Conservation (phyloP, 2,888 invertebrate species). For the Ophraella communa region DNA sequence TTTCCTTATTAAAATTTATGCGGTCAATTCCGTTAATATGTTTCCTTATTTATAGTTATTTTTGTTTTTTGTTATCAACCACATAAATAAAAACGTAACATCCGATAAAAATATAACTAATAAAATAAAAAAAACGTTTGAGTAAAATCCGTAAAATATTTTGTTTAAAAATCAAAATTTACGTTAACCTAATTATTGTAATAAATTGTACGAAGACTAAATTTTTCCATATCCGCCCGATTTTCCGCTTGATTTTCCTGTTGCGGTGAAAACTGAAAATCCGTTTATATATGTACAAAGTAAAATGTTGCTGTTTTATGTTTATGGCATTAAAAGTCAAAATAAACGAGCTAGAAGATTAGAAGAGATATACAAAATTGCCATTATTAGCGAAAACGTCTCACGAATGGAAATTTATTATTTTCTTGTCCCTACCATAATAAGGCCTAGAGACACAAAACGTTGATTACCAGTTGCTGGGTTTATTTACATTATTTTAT, state of each 20-base stretch:
- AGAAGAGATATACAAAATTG: conserved; percentile 37
- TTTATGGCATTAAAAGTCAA: conserved; percentile 28
- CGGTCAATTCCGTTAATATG: too few species aligned
- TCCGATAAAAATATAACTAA: too few species aligned
- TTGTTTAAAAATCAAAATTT: too few species aligned
- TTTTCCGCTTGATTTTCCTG: not conserved
- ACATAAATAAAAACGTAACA: too few species aligned
- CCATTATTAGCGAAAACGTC: conserved; percentile 37
- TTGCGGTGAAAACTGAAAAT: not conserved
- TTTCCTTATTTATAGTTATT: too few species aligned
- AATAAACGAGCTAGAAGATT: conserved; percentile 40
- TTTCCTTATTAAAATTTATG: too few species aligned
- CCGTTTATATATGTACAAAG: not conserved
- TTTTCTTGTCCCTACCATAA: conserved; percentile 28
- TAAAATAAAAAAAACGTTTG: too few species aligned
- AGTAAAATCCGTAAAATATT: too few species aligned
- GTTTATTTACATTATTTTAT: not conserved
- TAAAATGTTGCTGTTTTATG: conserved; percentile 5
- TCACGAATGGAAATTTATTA: conserved; percentile 36
- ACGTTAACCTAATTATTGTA: too few species aligned
- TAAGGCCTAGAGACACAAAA: conserved; percentile 12
- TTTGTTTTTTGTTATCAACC: too few species aligned
- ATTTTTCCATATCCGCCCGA: not conserved
- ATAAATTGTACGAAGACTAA: not conserved
- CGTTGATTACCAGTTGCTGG: not conserved